A percentile compares a stretch with the other conserved stretches of the same genome.
phyloP scores from a whole-genome alignment of 2,888 invertebrate species.

The Tetanocera ferruginea region DNA sequence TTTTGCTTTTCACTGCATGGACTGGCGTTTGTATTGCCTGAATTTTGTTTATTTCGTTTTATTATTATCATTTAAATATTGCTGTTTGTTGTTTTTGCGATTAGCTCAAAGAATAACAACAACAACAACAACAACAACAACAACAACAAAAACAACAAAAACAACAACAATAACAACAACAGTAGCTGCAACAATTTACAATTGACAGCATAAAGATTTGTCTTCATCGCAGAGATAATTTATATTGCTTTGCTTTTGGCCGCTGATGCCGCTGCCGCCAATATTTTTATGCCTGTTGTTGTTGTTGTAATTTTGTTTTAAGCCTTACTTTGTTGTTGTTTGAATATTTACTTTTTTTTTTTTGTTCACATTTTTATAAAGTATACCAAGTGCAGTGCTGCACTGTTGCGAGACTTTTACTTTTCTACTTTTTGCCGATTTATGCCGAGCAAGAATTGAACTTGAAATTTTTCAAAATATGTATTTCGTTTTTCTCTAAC shows the following conservation, averaged over 20 bases:
- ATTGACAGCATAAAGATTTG: slow-evolving; percentile 33
- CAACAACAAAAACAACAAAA: slow-evolving; percentile 26
- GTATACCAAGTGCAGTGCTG: background rate
- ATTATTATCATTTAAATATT: background rate
- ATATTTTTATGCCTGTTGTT: background rate
- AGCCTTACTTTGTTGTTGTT: background rate
- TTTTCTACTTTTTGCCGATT: background rate
- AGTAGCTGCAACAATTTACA: slow-evolving; percentile 6
- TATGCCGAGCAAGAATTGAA: slow-evolving; percentile 13
- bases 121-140: slow-evolving; percentile 1
- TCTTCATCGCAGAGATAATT: slow-evolving; percentile 33
- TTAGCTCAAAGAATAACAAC: background rate
- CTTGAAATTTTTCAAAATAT: slow-evolving; percentile 16
- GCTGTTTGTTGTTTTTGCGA: background rate
- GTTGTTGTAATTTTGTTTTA: background rate
- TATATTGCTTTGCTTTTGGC: slow-evolving; percentile 33
- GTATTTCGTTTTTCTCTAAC: background rate
- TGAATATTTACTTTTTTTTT: background rate
- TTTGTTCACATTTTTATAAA: background rate
- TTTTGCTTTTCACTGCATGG: slow-evolving; percentile 19
- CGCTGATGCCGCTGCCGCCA: background rate
- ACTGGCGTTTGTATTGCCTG: background rate
- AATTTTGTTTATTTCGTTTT: background rate
- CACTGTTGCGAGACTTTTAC: slow-evolving; percentile 15
- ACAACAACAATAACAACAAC: background rate